phyloP scores from a whole-genome alignment of 1,140 invertebrate genomes.

The Holcopasites calliopsidis region DNA sequence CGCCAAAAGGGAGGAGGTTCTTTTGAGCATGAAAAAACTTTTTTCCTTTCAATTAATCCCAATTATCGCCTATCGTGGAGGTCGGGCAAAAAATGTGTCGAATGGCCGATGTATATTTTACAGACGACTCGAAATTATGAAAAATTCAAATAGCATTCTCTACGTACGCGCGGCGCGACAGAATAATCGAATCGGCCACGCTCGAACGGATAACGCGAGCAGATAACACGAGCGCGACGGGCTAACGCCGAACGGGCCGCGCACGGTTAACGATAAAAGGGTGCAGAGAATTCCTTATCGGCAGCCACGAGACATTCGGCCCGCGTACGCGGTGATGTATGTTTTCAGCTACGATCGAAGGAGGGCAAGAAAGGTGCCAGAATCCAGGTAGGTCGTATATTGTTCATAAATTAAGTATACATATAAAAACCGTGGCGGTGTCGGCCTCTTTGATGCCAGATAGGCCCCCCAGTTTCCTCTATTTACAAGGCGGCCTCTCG shows the following conservation, averaged over 20 bases:
- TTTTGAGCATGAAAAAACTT: constrained; percentile 33
- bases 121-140: too few species aligned
- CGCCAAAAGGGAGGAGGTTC: background rate
- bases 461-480: constrained; percentile 68
- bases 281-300: constrained; percentile 47
- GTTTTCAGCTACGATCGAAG: constrained; percentile 7
- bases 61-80: constrained; percentile 33
- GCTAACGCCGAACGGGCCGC: constrained; percentile 37
- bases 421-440: constrained; percentile 71
- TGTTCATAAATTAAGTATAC: constrained; percentile 77
- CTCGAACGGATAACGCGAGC: constrained; percentile 23
- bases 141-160: too few species aligned
- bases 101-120: too few species aligned
- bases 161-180: constrained; percentile 9
- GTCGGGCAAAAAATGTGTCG: background rate
- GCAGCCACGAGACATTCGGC: constrained; percentile 10
- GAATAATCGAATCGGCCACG: constrained; percentile 45
- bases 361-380: constrained; percentile 57
- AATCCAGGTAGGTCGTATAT: constrained; percentile 71
- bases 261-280: constrained; percentile 48
- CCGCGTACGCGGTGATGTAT: constrained; percentile 29
- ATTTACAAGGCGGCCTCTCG: constrained; percentile 65
- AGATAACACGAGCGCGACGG: constrained; percentile 40
- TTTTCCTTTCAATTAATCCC: constrained; percentile 42
- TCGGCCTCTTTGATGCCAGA: constrained; percentile 74